Conservation (phyloP, 2,888 invertebrate species). For the Cheilosia pagana region DNA sequence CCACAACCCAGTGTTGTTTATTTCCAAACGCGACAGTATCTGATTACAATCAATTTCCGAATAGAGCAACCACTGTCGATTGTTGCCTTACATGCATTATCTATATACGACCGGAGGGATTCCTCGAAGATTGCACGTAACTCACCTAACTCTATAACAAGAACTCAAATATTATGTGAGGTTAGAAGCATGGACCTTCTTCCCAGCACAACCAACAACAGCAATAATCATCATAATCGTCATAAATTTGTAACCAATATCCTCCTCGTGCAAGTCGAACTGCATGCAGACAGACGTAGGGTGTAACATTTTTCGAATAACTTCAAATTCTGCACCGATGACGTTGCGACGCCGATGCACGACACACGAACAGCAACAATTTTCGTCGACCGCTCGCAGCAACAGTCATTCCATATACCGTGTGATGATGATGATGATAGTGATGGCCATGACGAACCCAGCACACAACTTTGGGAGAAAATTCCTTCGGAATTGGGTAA, state of each 20-base stretch:
- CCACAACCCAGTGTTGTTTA: too few relatives aligned
- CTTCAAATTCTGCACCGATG: constrained; percentile 31
- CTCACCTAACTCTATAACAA: neutral
- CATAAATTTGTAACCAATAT: constrained; percentile 9
- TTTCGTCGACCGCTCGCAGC: neutral
- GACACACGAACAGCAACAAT: neutral
- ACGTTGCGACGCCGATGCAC: neutral
- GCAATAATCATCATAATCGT: neutral
- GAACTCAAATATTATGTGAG: neutral
- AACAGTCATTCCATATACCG: neutral
- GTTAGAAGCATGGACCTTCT: neutral
- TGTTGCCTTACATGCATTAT: neutral
- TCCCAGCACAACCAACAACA: neutral
- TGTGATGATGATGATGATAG: constrained; percentile 45
- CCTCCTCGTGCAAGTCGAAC: neutral
- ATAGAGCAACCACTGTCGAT: neutral
- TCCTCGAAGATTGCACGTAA: neutral
- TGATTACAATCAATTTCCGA: neutral
- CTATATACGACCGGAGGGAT: neutral
- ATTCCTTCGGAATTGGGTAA: constrained; percentile 46
- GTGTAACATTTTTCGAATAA: constrained; percentile 47
- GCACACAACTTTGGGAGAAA: constrained; percentile 33
- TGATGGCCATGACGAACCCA: constrained; percentile 15
- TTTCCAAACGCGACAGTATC: neutral
- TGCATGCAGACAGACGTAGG: neutral